These are phyloP conservation scores for Zaprionus tsacasi DNA, from an alignment of 1,140 invertebrate species.

Conservation along the genomic window DNA sequence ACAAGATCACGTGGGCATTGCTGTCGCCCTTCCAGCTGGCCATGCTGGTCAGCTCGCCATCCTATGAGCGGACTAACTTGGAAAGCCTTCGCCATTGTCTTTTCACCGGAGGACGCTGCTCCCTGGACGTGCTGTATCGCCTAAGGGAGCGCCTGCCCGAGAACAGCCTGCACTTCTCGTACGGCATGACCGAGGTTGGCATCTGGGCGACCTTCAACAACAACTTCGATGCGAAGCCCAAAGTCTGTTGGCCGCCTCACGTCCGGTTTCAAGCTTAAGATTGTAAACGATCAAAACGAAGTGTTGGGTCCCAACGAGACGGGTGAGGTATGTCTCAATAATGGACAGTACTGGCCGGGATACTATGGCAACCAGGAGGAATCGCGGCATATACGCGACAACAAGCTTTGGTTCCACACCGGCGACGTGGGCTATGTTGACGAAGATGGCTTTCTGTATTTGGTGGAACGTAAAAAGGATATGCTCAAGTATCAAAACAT, in stretches of 20 bases:
- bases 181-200: constrained; percentile 33
- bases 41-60: constrained; percentile 5
- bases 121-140: constrained; percentile 1
- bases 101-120: constrained; percentile 23
- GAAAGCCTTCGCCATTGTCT: constrained; percentile 25
- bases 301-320: constrained; percentile 54
- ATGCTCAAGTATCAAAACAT: constrained; percentile 88
- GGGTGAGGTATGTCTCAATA: constrained; percentile 80
- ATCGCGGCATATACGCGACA: constrained; percentile 85
- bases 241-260: constrained; percentile 27
- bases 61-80: constrained; percentile 9
- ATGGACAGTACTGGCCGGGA: constrained; percentile 61
- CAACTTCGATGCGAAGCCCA: constrained; percentile 33
- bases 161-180: constrained; percentile 26
- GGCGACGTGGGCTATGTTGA: constrained; percentile 90
- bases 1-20: constrained; percentile 35
- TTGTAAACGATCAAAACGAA: constrained; percentile 25
- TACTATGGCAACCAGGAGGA: constrained; percentile 85
- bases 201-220: constrained; percentile 13
- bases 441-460: constrained; percentile 87
- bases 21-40: constrained; percentile 5
- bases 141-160: constrained; percentile 23
- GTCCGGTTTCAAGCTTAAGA: constrained; percentile 24
- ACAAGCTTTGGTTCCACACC: constrained; percentile 89
- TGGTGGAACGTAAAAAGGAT: constrained; percentile 90